phyloP scores from a whole-genome alignment of 2,113 vertebrate genomes.

The Lasiurus cinereus region DNA sequence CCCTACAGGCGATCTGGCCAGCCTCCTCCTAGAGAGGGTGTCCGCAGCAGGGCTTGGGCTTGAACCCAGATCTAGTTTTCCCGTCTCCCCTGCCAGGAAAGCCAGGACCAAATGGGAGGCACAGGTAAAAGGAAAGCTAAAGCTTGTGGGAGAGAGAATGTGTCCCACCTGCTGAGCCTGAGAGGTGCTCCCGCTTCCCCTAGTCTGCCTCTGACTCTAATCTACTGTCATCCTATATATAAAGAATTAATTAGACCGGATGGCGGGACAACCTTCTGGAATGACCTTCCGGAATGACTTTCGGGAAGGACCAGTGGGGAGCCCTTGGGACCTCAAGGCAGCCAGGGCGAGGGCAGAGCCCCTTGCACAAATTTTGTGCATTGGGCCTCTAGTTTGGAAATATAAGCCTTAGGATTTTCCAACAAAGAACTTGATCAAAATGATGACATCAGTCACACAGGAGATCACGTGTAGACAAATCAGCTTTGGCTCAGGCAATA shows the following conservation, averaged over 20 bases:
- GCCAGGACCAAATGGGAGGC: not conserved
- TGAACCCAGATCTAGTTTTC: not conserved
- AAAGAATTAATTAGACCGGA: too few species aligned
- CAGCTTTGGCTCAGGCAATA: not conserved
- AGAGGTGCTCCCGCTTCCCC: fast-evolving
- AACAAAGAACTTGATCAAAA: not conserved
- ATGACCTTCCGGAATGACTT: too few species aligned
- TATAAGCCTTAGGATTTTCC: not conserved
- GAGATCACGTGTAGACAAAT: not conserved
- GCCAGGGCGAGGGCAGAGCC: too few species aligned
- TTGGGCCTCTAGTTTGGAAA: not conserved
- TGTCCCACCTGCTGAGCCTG: not conserved
- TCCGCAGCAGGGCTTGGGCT: not conserved
- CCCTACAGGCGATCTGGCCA: not conserved
- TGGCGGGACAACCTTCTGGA: too few species aligned
- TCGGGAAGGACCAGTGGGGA: too few species aligned
- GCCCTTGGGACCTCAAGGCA: too few species aligned
- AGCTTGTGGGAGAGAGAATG: too few species aligned
- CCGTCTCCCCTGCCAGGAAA: not conserved
- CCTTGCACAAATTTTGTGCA: too few species aligned
- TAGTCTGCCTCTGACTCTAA: not conserved
- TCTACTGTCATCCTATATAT: not conserved
- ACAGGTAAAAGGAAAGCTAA: not conserved
- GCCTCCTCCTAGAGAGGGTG: not conserved
- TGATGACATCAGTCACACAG: not conserved